phyloP scores from a whole-genome alignment of 2,888 invertebrate genomes.

The Nemapogon koenigi region DNA sequence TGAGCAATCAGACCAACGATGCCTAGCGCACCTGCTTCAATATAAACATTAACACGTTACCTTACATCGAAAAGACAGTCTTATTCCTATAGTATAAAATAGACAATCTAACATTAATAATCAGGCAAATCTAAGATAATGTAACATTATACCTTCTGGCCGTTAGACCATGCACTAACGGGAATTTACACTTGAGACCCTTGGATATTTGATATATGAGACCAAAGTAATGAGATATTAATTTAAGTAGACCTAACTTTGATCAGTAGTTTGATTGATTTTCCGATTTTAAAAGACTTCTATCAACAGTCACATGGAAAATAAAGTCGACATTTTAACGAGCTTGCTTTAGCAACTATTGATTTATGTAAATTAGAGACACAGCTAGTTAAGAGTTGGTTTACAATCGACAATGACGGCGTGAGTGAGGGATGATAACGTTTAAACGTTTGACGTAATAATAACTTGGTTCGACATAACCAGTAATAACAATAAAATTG shows the following conservation, averaged over 20 bases:
- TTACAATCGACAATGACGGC: background rate
- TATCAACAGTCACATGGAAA: too few relatives aligned
- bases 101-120: too few relatives aligned
- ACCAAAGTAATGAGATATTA: constrained; percentile 5
- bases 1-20: too few relatives aligned
- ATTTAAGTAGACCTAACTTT: too few relatives aligned
- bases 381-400: background rate
- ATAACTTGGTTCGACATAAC: constrained; percentile 29
- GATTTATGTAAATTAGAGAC: background rate
- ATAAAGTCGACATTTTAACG: too few relatives aligned
- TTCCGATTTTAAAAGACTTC: too few relatives aligned
- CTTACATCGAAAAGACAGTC: too few relatives aligned
- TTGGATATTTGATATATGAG: constrained; percentile 40
- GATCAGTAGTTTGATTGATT: too few relatives aligned
- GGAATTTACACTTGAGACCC: constrained; percentile 47
- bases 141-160: constrained; percentile 21
- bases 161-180: constrained; percentile 49
- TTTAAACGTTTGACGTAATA: constrained; percentile 28
- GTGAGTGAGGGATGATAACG: constrained; percentile 2
- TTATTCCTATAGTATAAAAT: too few relatives aligned
- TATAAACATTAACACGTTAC: too few relatives aligned
- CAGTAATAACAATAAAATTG: constrained; percentile 37
- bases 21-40: too few relatives aligned
- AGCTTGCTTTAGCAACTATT: background rate
- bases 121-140: too few relatives aligned